Evolutionary conservation across 2,797 vertebrate species (phyloP), one percentile per base, ranked within the genome.

Genomic region (Lycodopsis pacificus): DNA sequence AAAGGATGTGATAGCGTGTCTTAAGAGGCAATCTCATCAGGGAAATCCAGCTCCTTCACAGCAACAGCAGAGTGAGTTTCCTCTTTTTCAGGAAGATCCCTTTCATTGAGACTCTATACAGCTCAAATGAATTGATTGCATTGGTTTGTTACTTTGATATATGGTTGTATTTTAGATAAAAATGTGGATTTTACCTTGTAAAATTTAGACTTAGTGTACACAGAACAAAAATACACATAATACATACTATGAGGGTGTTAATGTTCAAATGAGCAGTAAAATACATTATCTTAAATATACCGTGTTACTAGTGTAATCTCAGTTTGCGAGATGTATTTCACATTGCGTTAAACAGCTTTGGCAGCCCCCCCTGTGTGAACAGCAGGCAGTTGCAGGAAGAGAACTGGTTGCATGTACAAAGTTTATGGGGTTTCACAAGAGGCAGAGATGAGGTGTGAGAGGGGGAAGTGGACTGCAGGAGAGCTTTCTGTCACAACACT

Each of bases 401-500:
- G 77, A 84, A 79, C 32, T 25, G 3, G 66, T 73, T 70, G 71
- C 68, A 44, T 89, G 81, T 68, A 77, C 77, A 87, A 79, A 69
- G 77, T 84, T 80, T 27, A 54, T 15, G 62, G n/a, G n/a, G 82
- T 94, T 94, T 93, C 91, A 92, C 87, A 95, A 94, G 84, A 81
- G 53, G 59, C 75, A 71, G 71, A 38, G 46, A 69, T 57, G 81
- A 88, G 80, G 73, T 83, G 57, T 48, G 38, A 86, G 74, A 91
- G 86, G 87, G 83, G 93, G 93, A 94, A 94, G 93, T 93, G 87
- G 86, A 86, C 82, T 32, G 46, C 65, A 73, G 82, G 65, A 86
- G 78, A 85, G 85, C 85, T 84, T 88, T 89, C 78, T 84, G 68
- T 84, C 83, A 82, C 65, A 76, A 82, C 64, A 92, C 91, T 94